Evolutionary conservation across 2,113 vertebrate genomes (phyloP).

Genomic region (Pseudonaja textilis): DNA sequence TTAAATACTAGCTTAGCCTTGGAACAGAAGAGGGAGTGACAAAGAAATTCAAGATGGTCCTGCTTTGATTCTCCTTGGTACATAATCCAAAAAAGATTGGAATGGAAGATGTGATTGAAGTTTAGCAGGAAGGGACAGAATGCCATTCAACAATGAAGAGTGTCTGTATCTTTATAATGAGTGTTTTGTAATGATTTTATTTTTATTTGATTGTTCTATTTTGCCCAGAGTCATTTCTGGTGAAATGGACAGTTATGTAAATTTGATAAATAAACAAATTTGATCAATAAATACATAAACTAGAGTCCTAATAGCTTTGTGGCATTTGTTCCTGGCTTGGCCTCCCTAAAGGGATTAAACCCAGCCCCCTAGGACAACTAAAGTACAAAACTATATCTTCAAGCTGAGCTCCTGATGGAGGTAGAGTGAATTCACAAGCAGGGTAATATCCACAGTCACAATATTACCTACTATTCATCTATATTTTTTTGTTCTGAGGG

Average conservation of each 20-base stretch:
- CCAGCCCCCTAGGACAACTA: neutral
- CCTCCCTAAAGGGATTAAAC: neutral
- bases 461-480: neutral
- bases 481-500: neutral
- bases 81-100: slow-evolving; percentile 98
- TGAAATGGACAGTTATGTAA: neutral
- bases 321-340: neutral
- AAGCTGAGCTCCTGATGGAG: neutral
- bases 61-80: neutral
- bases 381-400: neutral
- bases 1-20: neutral
- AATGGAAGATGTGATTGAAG: slow-evolving; percentile 99
- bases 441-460: neutral
- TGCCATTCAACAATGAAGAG: slow-evolving; percentile 82
- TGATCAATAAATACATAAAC: neutral
- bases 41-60: neutral
- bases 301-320: neutral
- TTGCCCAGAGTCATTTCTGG: neutral
- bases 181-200: neutral
- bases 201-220: neutral
- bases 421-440: neutral
- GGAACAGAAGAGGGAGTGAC: neutral
- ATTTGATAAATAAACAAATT: neutral
- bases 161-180: slow-evolving; percentile 27
- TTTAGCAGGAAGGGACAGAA: slow-evolving; percentile 99